Percentiles rank a stretch among this genome's conserved stretches.
Evolutionary conservation across 2,113 vertebrate genomes (phyloP).

Genomic region (Trichechus manatus): DNA sequence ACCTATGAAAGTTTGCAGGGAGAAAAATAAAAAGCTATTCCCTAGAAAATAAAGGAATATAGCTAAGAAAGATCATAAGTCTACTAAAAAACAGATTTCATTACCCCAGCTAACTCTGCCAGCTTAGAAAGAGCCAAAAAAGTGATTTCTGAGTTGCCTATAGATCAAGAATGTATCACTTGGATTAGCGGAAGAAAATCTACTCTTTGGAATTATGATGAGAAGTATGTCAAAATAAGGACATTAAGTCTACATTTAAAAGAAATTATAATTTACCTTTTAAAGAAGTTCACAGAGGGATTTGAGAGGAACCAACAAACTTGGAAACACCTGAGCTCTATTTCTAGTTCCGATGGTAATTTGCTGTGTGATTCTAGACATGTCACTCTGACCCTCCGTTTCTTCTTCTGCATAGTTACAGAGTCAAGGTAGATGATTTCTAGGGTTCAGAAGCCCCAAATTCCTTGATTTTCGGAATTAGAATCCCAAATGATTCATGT

Average conservation of each 20-base stretch:
- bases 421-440: not conserved
- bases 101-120: not conserved
- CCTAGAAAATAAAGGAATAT: constrained; percentile 7
- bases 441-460: not conserved
- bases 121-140: not conserved
- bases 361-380: not conserved
- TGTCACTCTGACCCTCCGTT: not conserved
- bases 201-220: not conserved
- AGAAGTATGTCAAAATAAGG: not conserved
- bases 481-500: not conserved
- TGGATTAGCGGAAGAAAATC: not conserved
- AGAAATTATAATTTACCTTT: not conserved
- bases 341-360: not conserved
- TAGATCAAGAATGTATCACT: not conserved
- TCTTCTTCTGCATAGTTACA: not conserved
- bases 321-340: not conserved
- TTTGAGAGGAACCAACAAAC: not conserved
- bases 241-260: not conserved
- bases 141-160: not conserved
- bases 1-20: constrained; percentile 20
- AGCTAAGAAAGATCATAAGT: not conserved
- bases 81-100: not conserved
- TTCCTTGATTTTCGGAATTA: not conserved
- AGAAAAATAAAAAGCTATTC: constrained; percentile 35
- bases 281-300: not conserved